Conservation (phyloP, 2,113 vertebrate species). For the Zootoca vivipara region DNA sequence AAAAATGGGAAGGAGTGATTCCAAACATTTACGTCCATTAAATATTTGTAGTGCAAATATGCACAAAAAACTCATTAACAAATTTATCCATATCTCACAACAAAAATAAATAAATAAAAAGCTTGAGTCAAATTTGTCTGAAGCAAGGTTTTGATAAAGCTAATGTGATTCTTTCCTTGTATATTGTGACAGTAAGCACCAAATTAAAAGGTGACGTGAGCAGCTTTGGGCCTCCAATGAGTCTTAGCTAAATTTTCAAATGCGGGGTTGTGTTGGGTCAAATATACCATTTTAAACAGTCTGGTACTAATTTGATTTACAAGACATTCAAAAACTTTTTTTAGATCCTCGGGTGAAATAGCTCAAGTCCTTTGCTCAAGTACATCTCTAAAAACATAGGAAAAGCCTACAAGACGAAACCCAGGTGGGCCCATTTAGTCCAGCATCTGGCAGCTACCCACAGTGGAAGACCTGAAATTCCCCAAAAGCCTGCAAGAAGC, state of each 20-base stretch:
- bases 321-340: background rate
- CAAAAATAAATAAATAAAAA: background rate
- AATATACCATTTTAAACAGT: background rate
- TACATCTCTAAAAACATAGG: background rate
- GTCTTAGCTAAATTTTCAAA: background rate
- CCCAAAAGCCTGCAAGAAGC: background rate
- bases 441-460: background rate
- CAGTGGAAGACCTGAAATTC: background rate
- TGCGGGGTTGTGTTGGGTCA: no score
- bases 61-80: background rate
- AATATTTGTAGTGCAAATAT: background rate
- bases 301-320: background rate
- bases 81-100: background rate
- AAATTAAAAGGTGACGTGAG: background rate
- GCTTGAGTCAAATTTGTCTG: background rate
- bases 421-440: background rate
- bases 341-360: no score
- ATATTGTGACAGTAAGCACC: background rate
- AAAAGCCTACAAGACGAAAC: background rate
- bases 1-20: background rate
- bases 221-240: background rate
- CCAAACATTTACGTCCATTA: background rate
- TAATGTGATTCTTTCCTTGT: background rate
- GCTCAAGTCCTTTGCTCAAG: background rate
- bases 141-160: background rate